A percentile compares a stretch with the other conserved stretches of the same genome.
phyloP scores from a whole-genome alignment of 2,113 vertebrate species.

The Thermophis baileyi region DNA sequence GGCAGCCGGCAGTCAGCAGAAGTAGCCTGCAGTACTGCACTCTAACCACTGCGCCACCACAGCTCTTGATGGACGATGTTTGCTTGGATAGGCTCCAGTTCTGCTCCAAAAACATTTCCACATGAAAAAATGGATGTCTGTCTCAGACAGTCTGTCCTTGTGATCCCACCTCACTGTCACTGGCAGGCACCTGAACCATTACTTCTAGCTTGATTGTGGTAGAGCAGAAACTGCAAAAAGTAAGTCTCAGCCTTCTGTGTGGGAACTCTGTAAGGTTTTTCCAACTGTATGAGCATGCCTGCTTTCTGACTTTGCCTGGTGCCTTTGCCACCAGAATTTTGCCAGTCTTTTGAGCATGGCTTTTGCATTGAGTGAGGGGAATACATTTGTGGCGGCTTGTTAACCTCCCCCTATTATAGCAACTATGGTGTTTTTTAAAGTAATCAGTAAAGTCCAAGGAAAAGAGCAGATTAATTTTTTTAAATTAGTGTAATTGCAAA shows the following conservation, averaged over 20 bases:
- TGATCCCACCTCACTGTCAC: neutral
- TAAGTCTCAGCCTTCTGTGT: neutral
- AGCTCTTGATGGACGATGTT: neutral
- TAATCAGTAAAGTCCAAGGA: neutral
- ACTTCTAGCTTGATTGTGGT: neutral
- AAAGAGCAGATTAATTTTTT: neutral
- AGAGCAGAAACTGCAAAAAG: neutral
- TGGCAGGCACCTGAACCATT: neutral
- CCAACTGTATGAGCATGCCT: neutral
- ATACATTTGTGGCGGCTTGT: neutral
- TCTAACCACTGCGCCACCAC: too few species aligned
- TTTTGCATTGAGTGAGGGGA: neutral
- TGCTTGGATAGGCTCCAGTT: neutral
- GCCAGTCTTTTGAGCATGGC: neutral
- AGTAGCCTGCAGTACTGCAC: too few species aligned
- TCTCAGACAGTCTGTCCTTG: neutral
- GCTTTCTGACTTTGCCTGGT: neutral
- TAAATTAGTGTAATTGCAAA: neutral
- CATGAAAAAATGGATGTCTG: neutral
- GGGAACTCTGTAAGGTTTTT: neutral
- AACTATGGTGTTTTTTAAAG: neutral
- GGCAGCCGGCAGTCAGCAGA: too few species aligned
- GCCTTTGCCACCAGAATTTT: neutral
- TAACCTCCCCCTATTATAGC: neutral
- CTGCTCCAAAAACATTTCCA: neutral